Evolutionary conservation across 2,797 vertebrate genomes (phyloP).

Genomic region (Rachycentron canadum): DNA sequence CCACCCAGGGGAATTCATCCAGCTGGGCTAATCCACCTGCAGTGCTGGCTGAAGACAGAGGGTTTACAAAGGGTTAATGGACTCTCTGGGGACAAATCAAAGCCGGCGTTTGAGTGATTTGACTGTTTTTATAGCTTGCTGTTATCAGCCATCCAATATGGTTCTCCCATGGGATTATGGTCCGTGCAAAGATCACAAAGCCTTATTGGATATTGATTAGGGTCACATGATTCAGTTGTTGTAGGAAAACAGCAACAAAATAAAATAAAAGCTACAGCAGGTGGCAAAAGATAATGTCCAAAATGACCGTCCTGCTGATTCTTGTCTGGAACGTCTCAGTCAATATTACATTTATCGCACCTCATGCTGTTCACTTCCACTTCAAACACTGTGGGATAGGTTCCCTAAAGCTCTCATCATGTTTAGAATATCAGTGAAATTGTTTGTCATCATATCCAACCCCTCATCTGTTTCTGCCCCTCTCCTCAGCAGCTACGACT

Average conservation of each 20-base stretch:
- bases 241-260: slow-evolving; percentile 53
- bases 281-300: slow-evolving; percentile 63
- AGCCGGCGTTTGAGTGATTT: slow-evolving; percentile 56
- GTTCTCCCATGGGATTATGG: slow-evolving; percentile 49
- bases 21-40: slow-evolving; percentile 60
- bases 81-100: slow-evolving; percentile 57
- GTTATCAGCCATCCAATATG: slow-evolving; percentile 68
- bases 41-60: slow-evolving; percentile 28
- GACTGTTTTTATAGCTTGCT: slow-evolving; percentile 61
- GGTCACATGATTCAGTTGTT: slow-evolving; percentile 52
- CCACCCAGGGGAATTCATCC: slow-evolving; percentile 13
- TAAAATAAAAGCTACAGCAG: slow-evolving; percentile 56
- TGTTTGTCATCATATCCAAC: slow-evolving; percentile 4
- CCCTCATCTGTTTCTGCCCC: background rate
- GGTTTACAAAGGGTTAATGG: slow-evolving; percentile 68
- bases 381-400: slow-evolving; percentile 18
- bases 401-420: slow-evolving; percentile 19
- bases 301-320: slow-evolving; percentile 61
- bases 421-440: slow-evolving; percentile 30
- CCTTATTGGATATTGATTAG: slow-evolving; percentile 83
- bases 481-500: slow-evolving; percentile 3
- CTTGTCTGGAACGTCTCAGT: slow-evolving; percentile 61
- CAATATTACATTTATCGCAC: slow-evolving; percentile 56
- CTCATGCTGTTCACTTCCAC: slow-evolving; percentile 42
- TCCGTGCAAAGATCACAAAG: slow-evolving; percentile 61